Percentiles rank a stretch among this genome's conserved stretches.
These are phyloP conservation scores for Pachycephus smyrnensis DNA, from an alignment of 2,888 invertebrate species.

Conservation along the genomic window DNA sequence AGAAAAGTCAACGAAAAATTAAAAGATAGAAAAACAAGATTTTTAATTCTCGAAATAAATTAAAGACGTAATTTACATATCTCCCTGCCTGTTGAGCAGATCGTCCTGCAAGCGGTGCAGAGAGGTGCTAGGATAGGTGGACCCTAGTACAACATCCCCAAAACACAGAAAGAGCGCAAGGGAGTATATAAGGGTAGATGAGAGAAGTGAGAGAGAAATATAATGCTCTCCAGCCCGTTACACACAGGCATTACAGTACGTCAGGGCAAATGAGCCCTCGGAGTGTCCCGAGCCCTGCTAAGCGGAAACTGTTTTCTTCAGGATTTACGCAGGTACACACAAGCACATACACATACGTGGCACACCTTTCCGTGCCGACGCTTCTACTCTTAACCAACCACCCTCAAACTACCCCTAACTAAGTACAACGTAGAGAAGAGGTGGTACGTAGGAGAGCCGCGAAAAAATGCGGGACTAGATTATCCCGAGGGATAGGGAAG, in stretches of 20 bases:
- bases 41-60: not conserved
- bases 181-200: not conserved
- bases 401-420: not conserved
- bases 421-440: slow-evolving; percentile 16
- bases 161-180: not conserved
- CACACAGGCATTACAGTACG: slow-evolving; percentile 56
- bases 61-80: not conserved
- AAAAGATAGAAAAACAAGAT: not conserved
- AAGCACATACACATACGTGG: not conserved
- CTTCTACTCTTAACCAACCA: not conserved
- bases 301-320: slow-evolving; percentile 35
- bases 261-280: slow-evolving; percentile 49
- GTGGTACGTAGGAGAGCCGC: slow-evolving; percentile 7
- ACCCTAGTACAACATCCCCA: not conserved
- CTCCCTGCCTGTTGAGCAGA: not conserved
- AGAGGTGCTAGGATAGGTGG: not conserved
- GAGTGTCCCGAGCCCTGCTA: slow-evolving; percentile 28
- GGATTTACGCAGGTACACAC: slow-evolving; percentile 35
- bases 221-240: slow-evolving; percentile 54
- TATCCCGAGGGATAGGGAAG: slow-evolving; percentile 17
- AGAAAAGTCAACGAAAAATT: not conserved
- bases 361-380: too few species aligned
- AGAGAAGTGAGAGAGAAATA: slow-evolving; percentile 34
- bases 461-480: slow-evolving; percentile 35
- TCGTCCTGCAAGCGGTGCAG: not conserved